phyloP scores from a whole-genome alignment of 2,113 vertebrate genomes.

The Lasiurus cinereus region DNA sequence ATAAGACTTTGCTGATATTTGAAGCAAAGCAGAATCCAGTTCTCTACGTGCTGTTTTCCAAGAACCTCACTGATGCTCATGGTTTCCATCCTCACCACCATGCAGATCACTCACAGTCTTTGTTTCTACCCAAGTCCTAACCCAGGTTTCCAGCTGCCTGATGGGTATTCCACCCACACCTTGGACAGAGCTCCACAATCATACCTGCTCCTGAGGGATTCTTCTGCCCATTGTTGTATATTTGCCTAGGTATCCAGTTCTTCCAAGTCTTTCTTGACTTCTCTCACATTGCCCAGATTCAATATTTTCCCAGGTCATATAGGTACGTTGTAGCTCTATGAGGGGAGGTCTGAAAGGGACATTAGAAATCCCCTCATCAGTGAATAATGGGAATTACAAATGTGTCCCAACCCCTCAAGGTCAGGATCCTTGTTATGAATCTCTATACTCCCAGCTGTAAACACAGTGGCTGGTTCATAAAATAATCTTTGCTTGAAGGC shows the following conservation, averaged over 20 bases:
- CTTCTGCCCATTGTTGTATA: not conserved
- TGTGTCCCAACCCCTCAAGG: not conserved
- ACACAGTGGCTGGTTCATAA: not conserved
- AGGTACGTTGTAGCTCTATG: not conserved
- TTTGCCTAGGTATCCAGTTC: not conserved
- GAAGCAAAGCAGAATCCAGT: conserved; percentile 7
- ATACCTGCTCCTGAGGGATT: not conserved
- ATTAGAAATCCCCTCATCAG: not conserved
- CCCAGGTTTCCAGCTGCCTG: not conserved
- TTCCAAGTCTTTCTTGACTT: not conserved
- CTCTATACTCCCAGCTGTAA: not conserved
- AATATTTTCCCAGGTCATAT: not conserved
- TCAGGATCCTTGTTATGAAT: not conserved
- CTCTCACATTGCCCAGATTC: not conserved
- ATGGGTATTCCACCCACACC: not conserved
- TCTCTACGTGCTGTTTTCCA: not conserved
- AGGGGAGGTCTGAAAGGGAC: not conserved
- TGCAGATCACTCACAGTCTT: not conserved
- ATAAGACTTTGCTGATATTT: not conserved
- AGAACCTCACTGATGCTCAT: not conserved
- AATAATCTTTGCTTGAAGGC: not conserved
- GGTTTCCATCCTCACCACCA: not conserved
- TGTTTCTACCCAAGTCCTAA: not conserved
- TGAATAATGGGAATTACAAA: not conserved
- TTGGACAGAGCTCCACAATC: not conserved